Conservation (phyloP, 2,113 vertebrate species). For the Ardeotis arabs region DNA sequence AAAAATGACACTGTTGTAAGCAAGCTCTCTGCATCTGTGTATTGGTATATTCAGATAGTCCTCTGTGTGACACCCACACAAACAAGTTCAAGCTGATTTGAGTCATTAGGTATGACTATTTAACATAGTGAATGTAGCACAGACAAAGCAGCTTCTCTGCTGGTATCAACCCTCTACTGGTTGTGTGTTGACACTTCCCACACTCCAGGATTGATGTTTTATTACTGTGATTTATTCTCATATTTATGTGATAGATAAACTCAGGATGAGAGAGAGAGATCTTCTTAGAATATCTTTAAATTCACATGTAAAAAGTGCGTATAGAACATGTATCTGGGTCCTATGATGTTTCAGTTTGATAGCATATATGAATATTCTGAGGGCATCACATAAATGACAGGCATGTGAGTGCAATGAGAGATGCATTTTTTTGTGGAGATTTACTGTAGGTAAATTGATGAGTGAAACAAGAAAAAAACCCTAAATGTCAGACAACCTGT, state of each 20-base stretch:
- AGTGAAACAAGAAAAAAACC: neutral
- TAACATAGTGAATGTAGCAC: neutral
- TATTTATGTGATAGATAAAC: neutral
- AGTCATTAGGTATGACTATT: neutral
- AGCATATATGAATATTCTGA: neutral
- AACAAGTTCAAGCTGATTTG: neutral
- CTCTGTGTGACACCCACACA: neutral
- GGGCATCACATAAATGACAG: neutral
- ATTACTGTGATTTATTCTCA: slow-evolving; percentile 12
- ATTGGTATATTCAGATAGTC: neutral
- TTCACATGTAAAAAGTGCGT: neutral
- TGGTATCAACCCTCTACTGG: neutral
- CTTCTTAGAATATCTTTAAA: neutral
- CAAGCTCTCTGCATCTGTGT: neutral
- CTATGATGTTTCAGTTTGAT: neutral
- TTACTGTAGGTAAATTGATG: neutral
- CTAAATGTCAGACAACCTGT: neutral
- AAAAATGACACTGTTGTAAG: neutral
- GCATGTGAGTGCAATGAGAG: neutral
- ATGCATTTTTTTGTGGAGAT: neutral
- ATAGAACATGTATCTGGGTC: neutral
- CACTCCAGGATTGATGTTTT: neutral
- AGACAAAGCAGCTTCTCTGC: neutral
- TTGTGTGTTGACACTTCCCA: neutral
- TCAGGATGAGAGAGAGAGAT: neutral